Conservation (phyloP, 2,113 vertebrate species). For the Centrocercus urophasianus region DNA sequence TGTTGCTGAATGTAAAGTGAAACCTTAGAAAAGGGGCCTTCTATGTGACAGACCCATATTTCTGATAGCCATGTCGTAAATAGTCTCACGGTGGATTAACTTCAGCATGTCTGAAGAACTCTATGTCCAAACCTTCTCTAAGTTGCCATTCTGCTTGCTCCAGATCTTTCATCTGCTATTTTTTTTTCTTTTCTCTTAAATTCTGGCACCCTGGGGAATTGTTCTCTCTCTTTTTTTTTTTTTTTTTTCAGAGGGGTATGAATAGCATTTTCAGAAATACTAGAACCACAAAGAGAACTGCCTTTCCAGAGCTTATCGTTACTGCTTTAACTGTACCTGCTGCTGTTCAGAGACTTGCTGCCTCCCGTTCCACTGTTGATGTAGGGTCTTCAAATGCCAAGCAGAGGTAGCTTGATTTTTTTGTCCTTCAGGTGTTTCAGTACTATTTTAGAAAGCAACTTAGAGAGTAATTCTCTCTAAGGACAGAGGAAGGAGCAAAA, state of each 20-base stretch:
- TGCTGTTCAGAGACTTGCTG: neutral
- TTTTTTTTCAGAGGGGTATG: neutral
- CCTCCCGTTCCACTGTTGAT: neutral
- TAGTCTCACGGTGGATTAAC: neutral
- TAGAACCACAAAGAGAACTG: neutral
- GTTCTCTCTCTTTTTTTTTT: neutral
- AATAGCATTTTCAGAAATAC: neutral
- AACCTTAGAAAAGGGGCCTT: neutral
- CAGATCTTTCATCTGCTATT: neutral
- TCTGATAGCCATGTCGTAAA: neutral
- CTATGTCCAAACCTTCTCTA: neutral
- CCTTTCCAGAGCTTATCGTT: neutral
- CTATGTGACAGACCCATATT: neutral
- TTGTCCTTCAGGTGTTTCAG: neutral
- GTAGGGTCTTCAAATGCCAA: neutral
- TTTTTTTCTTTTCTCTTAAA: neutral
- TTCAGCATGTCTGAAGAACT: neutral
- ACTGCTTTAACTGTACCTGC: neutral
- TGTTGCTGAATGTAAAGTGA: neutral
- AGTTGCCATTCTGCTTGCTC: neutral
- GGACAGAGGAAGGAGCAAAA: neutral
- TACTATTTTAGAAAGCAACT: neutral
- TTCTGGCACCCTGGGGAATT: neutral
- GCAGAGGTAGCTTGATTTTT: neutral
- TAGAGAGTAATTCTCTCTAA: neutral